phyloP scores from a whole-genome alignment of 2,888 invertebrate genomes.

The Ochropleura leucogaster region DNA sequence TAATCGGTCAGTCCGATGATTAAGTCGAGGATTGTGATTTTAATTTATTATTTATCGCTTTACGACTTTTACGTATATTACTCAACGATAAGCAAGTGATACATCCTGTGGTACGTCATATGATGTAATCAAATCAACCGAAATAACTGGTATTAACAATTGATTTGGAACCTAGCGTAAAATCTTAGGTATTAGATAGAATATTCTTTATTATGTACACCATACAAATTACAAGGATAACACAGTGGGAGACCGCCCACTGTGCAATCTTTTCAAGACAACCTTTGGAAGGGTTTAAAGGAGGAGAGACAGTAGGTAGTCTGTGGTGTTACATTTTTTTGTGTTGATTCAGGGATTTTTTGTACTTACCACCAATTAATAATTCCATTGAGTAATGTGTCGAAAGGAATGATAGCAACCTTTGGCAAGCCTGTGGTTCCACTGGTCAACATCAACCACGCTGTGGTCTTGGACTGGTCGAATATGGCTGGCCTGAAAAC shows the following conservation, averaged over 20 bases:
- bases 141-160: not conserved
- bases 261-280: too few species aligned
- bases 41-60: constrained; percentile 39
- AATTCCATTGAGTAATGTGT: constrained; percentile 70
- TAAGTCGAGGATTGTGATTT: constrained; percentile 47
- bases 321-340: too few species aligned
- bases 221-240: too few species aligned
- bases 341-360: too few species aligned
- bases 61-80: constrained; percentile 10
- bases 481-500: constrained; percentile 74
- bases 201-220: too few species aligned
- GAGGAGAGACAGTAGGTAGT: too few species aligned
- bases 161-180: not conserved
- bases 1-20: constrained; percentile 30
- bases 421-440: constrained; percentile 78
- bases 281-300: too few species aligned
- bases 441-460: constrained; percentile 78
- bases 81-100: constrained; percentile 3
- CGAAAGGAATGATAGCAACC: constrained; percentile 72
- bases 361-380: constrained; percentile 74
- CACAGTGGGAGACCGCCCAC: too few species aligned
- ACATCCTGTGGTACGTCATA: not conserved
- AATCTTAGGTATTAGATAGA: too few species aligned
- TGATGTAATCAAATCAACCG: not conserved
- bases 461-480: constrained; percentile 69